phyloP scores from a whole-genome alignment of 2,113 vertebrate species.

The Hippocampus barbouri region DNA sequence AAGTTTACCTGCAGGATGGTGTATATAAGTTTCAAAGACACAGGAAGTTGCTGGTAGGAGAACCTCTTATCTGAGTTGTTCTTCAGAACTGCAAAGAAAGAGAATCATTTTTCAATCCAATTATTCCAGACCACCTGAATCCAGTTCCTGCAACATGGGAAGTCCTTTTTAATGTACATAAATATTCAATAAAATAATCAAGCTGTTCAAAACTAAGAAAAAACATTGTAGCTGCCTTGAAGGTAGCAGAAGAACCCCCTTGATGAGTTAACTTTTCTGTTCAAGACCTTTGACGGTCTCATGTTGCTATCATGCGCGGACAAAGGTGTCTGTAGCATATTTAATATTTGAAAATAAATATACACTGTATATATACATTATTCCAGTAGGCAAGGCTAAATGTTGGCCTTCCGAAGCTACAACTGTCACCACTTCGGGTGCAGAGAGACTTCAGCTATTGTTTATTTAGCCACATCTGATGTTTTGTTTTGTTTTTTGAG shows the following conservation, averaged over 20 bases:
- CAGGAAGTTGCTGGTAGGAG: conserved; percentile 92
- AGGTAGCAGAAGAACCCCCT: neutral
- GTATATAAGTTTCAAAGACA: conserved; percentile 91
- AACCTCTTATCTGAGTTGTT: conserved; percentile 92
- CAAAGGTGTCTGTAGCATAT: neutral
- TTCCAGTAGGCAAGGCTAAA: neutral
- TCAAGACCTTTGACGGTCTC: neutral
- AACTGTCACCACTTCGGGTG: conserved; percentile 2
- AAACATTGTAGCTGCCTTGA: neutral
- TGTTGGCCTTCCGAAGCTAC: neutral
- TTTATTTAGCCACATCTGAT: conserved; percentile 3
- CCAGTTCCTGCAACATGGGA: neutral
- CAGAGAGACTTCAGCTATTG: neutral
- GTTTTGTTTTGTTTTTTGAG: neutral
- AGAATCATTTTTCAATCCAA: neutral
- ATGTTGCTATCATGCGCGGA: neutral
- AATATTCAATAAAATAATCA: no score
- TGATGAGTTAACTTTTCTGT: neutral
- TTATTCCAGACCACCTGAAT: neutral
- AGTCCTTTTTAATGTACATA: neutral
- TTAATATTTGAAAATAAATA: neutral
- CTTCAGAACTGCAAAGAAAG: conserved; percentile 78
- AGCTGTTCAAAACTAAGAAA: no score
- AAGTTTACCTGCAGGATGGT: conserved; percentile 90
- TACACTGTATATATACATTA: neutral